These are phyloP conservation scores for Campopleginae sp. DNA, from an alignment of 2,888 invertebrate species.

Conservation along the genomic window DNA sequence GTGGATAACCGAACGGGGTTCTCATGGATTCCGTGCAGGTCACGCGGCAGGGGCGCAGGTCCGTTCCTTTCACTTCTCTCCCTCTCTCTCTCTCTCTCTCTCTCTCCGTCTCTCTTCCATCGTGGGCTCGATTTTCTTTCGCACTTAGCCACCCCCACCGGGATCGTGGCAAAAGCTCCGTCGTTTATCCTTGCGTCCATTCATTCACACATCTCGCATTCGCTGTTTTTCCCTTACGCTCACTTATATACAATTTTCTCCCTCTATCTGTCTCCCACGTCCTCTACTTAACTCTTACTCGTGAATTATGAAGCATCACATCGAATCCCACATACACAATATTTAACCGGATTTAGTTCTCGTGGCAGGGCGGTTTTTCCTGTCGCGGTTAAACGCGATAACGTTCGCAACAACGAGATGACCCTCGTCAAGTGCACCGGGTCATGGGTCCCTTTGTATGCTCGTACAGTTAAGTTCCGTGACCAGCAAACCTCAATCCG, in stretches of 20 bases:
- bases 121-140: not conserved
- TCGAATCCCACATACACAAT: slow-evolving; percentile 44
- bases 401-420: slow-evolving; percentile 55
- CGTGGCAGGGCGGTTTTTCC: not conserved
- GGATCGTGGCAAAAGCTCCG: slow-evolving; percentile 26
- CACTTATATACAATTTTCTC: not conserved
- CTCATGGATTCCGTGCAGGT: slow-evolving; percentile 67
- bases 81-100: slow-evolving; percentile 57
- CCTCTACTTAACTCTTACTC: slow-evolving; percentile 32
- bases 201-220: slow-evolving; percentile 71
- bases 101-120: slow-evolving; percentile 24
- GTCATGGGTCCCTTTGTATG: slow-evolving; percentile 31
- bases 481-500: slow-evolving; percentile 38
- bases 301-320: slow-evolving; percentile 23
- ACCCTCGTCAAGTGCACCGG: slow-evolving; percentile 65
- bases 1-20: slow-evolving; percentile 52
- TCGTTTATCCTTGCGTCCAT: slow-evolving; percentile 76
- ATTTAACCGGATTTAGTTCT: slow-evolving; percentile 40
- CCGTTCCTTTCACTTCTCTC: slow-evolving; percentile 71
- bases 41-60: slow-evolving; percentile 74
- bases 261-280: slow-evolving; percentile 30
- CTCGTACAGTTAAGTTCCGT: slow-evolving; percentile 4
- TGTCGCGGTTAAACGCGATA: slow-evolving; percentile 46
- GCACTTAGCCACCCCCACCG: not conserved
- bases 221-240: slow-evolving; percentile 30